A percentile compares a stretch with the other conserved stretches of the same genome.
Conservation (phyloP, 2,113 vertebrate species). For the Lagopus leucura region DNA sequence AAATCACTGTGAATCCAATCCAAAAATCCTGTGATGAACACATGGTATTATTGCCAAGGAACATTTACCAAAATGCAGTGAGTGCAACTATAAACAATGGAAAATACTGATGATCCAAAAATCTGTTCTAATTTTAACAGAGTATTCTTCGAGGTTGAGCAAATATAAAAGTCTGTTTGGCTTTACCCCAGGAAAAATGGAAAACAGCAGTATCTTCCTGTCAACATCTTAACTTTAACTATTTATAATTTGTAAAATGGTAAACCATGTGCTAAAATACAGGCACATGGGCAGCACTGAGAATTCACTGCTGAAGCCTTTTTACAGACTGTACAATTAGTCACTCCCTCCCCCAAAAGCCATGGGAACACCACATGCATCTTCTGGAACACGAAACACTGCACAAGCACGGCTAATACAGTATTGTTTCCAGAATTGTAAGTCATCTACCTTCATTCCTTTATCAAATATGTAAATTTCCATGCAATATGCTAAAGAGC, state of each 20-base stretch:
- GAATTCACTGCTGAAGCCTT: neutral
- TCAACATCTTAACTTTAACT: neutral
- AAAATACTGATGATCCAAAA: constrained; percentile 38
- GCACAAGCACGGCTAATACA: neutral
- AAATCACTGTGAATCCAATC: neutral
- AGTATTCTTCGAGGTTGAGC: constrained; percentile 34
- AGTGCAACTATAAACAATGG: constrained; percentile 42
- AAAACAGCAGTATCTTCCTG: neutral
- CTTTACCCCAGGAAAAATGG: neutral
- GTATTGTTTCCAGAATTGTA: neutral
- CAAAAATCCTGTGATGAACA: constrained; percentile 6
- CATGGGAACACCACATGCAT: neutral
- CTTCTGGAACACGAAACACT: neutral
- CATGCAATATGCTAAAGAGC: neutral
- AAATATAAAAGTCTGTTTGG: neutral
- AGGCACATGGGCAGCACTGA: neutral
- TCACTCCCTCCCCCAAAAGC: neutral
- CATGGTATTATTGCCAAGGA: neutral
- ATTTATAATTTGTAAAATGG: neutral
- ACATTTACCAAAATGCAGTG: constrained; percentile 28
- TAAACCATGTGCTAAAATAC: neutral
- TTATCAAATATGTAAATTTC: neutral
- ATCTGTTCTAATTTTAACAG: constrained; percentile 53
- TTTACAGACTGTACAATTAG: neutral
- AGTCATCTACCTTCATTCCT: neutral